These are phyloP conservation scores for Drosophila murphyi DNA, from an alignment of 1,140 invertebrate species.

Conservation along the genomic window DNA sequence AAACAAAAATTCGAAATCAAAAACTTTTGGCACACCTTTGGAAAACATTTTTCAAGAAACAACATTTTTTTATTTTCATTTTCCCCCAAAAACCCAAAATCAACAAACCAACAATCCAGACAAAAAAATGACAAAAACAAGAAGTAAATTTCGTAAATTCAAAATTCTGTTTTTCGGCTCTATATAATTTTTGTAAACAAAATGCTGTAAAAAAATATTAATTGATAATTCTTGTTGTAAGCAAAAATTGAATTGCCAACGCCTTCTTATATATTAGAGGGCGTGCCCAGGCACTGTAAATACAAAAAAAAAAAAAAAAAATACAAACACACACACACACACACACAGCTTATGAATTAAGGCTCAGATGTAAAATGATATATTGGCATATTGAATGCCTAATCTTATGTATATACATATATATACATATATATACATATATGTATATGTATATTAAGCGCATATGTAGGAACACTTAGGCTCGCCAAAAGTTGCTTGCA, in stretches of 20 bases:
- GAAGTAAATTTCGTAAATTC: slow-evolving; percentile 59
- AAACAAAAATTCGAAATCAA: slow-evolving; percentile 66
- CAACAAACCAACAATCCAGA: slow-evolving; percentile 25
- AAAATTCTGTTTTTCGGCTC: slow-evolving; percentile 79
- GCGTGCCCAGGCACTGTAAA: slow-evolving; percentile 37
- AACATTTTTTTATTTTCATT: slow-evolving; percentile 25
- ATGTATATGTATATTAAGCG: slow-evolving; percentile 67
- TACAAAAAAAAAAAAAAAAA: slow-evolving; percentile 34
- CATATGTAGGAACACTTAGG: slow-evolving; percentile 78
- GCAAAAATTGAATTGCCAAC: slow-evolving; percentile 35
- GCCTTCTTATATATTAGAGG: neutral
- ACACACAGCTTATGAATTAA: slow-evolving; percentile 29
- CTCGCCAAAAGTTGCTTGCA: slow-evolving; percentile 63
- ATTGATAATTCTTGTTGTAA: slow-evolving; percentile 64
- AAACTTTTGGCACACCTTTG: slow-evolving; percentile 84
- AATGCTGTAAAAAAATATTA: slow-evolving; percentile 35
- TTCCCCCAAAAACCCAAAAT: slow-evolving; percentile 23
- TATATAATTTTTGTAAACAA: slow-evolving; percentile 58
- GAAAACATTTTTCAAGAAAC: slow-evolving; percentile 80
- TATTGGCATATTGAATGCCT: slow-evolving; percentile 42
- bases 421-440: slow-evolving; percentile 48
- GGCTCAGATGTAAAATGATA: slow-evolving; percentile 65
- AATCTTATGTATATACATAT: slow-evolving; percentile 47
- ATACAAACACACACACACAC: slow-evolving; percentile 19
- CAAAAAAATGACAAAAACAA: slow-evolving; percentile 17